Evolutionary conservation across 2,888 invertebrate genomes (phyloP), one percentile per base, ranked within the genome.

Genomic region (Herminia tarsipennalis): DNA sequence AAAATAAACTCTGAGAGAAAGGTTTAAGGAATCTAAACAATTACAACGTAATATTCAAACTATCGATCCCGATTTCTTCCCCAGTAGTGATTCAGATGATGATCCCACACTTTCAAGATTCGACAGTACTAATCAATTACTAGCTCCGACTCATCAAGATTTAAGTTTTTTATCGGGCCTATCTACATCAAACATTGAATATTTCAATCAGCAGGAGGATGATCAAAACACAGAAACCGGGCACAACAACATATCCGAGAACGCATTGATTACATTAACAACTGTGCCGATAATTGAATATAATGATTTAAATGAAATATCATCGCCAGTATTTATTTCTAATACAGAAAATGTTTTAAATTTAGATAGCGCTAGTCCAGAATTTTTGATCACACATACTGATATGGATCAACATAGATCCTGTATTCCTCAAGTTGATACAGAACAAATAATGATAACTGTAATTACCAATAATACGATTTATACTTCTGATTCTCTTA

Each of bases 301-400:
- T 39, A 46, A 39, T 46, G 39, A 39, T 46, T 46, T 46, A 34
- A 46, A 17, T 39, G 45, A 46, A 18, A 46, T 39, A 39, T 34
- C 45, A 39, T 34, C 45, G 45, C 39, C 39, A 39, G 39, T 27
- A 20, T 39, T 39, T 28, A 13, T 1, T 28, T 14, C 3, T 28
- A 28, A 13, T 28, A 28, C 12, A 5, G 5, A 13, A 2, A 28
- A 28, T 6, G 1, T 5, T 13, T 13, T 6, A 13, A 5, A 3
- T 13, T 28, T 28, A 13, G 5, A 13, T 3, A 13, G 13, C 14
- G 5, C 4, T 28, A 13, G 1, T 12, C n/a, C 24, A 9, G 24
- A 24, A 24, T 4, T 9, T 24, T 9, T 24, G 24, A 10, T 24
- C 24, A 24, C 24, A 10, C n/a, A 24, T n/a, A 38, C 34, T 24